phyloP scores from a whole-genome alignment of 1,140 invertebrate genomes.

The Mesaphorura yosii region DNA sequence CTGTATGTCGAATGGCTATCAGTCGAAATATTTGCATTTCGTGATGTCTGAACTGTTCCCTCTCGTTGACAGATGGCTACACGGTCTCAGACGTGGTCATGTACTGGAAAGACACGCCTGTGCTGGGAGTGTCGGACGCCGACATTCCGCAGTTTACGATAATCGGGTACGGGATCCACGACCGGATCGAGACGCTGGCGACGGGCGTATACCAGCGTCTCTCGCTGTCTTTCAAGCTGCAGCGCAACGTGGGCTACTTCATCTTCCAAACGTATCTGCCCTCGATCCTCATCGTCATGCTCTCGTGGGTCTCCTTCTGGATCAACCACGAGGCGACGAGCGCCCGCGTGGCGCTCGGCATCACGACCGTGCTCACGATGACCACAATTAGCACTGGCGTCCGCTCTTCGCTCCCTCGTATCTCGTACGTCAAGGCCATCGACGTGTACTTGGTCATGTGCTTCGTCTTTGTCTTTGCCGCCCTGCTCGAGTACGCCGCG shows the following conservation, averaged over 20 bases:
- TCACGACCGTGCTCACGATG: conserved; percentile 97
- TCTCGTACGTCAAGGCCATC: conserved; percentile 96
- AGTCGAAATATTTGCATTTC: neutral
- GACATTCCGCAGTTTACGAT: conserved; percentile 91
- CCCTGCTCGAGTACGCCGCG: conserved; percentile 90
- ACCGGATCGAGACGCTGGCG: conserved; percentile 64
- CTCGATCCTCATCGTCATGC: conserved; percentile 71
- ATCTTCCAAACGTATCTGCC: conserved; percentile 66
- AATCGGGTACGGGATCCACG: conserved; percentile 83
- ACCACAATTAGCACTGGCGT: conserved; percentile 97
- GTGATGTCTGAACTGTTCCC: neutral
- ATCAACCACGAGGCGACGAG: conserved; percentile 73
- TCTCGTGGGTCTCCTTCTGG: conserved; percentile 79
- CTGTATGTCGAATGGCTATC: conserved; percentile 75
- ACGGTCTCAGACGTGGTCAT: conserved; percentile 91
- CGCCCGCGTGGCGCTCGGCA: conserved; percentile 65
- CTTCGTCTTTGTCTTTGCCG: conserved; percentile 97
- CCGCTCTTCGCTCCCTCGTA: conserved; percentile 83
- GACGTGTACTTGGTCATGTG: conserved; percentile 99
- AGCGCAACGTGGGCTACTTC: conserved; percentile 70
- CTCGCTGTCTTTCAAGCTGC: conserved; percentile 70
- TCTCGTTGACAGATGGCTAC: conserved; percentile 72
- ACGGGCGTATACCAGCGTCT: conserved; percentile 89
- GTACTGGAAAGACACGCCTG: conserved; percentile 81
- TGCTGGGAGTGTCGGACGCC: conserved; percentile 80